Base-by-base conservation (phyloP, 1,140 invertebrate species). In the Nomia melanderi region DNA sequence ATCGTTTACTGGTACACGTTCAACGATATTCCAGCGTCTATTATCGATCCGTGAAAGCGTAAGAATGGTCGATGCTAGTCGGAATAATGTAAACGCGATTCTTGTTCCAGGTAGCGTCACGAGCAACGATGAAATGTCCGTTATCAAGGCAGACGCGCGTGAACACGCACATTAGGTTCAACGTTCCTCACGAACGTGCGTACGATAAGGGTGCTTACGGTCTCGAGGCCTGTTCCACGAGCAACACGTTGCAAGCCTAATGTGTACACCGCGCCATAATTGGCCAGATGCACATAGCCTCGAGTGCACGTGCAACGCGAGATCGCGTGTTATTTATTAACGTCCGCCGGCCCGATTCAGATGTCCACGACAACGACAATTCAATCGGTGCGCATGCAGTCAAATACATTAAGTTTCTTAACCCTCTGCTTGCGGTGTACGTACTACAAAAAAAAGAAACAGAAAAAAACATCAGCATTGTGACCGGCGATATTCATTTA, bases 121-220 rank as follows among this genome's bases (percentile, higher is more conserved):
- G 80, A 78, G 31, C 62, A 1, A 36, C 23, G 33, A 57, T 47
- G 50, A 64, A 78, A 73, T 39, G 44, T 67, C 64, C 56, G 64
- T 84, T 80, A 84, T 81, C 82, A 50, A 33, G 27, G 31, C 29
- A 23, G 73, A 77, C 56, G 65, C 69, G 73, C 73, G 69, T 80
- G 78, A 81, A 84, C 78, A 84, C 78, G 78, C 70, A 63, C 74
- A 77, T 84, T 84, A 74, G 62, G 78, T 69, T 81, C 70, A 69
- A 67, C 47, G 50, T 75, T 62, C 27, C 53, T 74, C 59, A 63
- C 54, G 47, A 79, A 70, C 57, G 63, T 79, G 71, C 80, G 80
- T 82, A 75, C 65, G 76, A 81, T 65, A 78, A 83, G 65, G 79
- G 80, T 79, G 70, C 62, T 75, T 53, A 63, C 62, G 39, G 79